These are phyloP conservation scores for Medauroidea extradentata DNA, from an alignment of 1,140 invertebrate genomes.

Conservation along the genomic window DNA sequence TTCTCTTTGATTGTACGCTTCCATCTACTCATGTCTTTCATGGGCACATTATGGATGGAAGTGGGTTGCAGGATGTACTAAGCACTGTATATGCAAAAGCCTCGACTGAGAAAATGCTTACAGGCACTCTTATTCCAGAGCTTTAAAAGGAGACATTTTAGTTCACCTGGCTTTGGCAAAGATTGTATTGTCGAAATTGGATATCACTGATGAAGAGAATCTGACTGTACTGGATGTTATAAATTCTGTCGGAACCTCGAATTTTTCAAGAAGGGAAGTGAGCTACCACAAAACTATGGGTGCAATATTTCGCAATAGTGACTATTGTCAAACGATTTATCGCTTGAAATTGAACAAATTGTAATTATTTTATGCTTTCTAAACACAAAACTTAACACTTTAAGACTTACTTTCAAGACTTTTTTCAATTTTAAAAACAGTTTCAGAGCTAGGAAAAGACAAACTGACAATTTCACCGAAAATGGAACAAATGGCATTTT, in stretches of 20 bases:
- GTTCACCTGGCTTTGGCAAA: too few species aligned
- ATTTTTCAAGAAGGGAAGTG: background rate
- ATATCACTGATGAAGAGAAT: too few species aligned
- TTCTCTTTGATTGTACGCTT: conserved; percentile 26
- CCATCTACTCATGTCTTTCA: conserved; percentile 39
- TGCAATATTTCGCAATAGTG: background rate
- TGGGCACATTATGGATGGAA: conserved; percentile 39
- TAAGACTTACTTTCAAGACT: too few species aligned
- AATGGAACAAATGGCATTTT: too few species aligned
- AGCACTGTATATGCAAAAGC: conserved; percentile 30
- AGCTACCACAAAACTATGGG: background rate
- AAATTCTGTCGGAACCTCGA: too few species aligned
- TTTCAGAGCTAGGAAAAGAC: too few species aligned
- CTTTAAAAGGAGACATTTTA: conserved; percentile 40
- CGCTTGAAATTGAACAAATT: background rate
- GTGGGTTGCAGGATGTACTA: conserved; percentile 37
- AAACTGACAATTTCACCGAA: too few species aligned
- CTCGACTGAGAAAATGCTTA: conserved; percentile 36
- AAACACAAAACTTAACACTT: too few species aligned
- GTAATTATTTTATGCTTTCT: too few species aligned
- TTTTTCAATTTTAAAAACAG: too few species aligned
- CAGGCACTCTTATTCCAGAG: conserved; percentile 40
- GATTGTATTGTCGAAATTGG: too few species aligned
- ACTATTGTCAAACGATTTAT: background rate
- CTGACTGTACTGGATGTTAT: too few species aligned